These are phyloP conservation scores for Athalia circularis DNA, from an alignment of 2,888 invertebrate species.

Conservation along the genomic window DNA sequence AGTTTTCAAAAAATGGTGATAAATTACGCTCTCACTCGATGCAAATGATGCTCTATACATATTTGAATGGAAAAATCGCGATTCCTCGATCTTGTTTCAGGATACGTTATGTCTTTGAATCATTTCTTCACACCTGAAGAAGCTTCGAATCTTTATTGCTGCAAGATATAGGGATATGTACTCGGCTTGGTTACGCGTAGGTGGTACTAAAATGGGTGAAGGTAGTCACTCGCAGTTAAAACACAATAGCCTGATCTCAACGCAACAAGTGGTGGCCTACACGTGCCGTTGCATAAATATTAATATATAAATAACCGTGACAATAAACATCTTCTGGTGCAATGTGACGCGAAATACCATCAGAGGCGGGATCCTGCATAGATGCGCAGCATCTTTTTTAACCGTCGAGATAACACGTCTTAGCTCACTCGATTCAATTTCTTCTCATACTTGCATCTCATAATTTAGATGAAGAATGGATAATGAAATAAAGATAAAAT, in stretches of 20 bases:
- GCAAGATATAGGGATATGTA: slow-evolving; percentile 11
- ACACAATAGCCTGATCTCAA: slow-evolving; percentile 62
- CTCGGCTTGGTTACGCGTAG: slow-evolving; percentile 56
- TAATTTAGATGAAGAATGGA: no score
- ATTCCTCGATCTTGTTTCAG: slow-evolving; percentile 11
- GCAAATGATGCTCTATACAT: slow-evolving; percentile 11
- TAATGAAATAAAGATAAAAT: no score
- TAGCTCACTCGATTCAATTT: no score
- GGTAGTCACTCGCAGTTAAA: slow-evolving; percentile 53
- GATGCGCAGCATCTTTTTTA: no score
- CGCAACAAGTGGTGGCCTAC: slow-evolving; percentile 69
- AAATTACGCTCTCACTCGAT: slow-evolving; percentile 4
- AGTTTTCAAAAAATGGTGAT: slow-evolving; percentile 1
- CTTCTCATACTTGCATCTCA: no score
- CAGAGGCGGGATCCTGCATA: not conserved
- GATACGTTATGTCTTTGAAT: not conserved
- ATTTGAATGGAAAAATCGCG: not conserved
- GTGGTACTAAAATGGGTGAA: slow-evolving; percentile 70
- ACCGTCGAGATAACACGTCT: no score
- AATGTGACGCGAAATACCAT: slow-evolving; percentile 48
- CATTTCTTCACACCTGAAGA: slow-evolving; percentile 15
- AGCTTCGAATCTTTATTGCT: not conserved
- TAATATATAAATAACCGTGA: slow-evolving; percentile 60
- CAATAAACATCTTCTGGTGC: slow-evolving; percentile 49
- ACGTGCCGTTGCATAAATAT: slow-evolving; percentile 60